These are phyloP conservation scores for Odobenus rosmarus DNA, from an alignment of 2,113 vertebrate species.

Conservation along the genomic window DNA sequence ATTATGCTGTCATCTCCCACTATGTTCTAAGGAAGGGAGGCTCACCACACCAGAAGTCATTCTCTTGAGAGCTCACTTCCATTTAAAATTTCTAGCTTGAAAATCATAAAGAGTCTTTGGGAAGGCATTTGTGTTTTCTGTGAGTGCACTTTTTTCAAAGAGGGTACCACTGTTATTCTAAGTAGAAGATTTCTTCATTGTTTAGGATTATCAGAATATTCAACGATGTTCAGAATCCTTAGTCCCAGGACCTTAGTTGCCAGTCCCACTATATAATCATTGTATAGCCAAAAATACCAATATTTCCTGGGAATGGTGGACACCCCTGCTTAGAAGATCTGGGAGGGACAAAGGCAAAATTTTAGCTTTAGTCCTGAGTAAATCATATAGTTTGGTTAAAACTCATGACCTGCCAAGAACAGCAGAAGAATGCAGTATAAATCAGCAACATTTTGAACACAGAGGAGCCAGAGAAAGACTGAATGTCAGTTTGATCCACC, in stretches of 20 bases:
- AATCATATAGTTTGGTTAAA: neutral
- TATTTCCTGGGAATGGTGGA: neutral
- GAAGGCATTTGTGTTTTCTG: neutral
- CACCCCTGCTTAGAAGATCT: neutral
- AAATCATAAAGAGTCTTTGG: neutral
- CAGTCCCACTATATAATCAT: neutral
- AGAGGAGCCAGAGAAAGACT: neutral
- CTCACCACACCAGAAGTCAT: neutral
- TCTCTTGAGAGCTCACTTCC: neutral
- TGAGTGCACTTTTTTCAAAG: neutral
- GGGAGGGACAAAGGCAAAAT: neutral
- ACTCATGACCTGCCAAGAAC: neutral
- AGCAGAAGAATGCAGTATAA: neutral
- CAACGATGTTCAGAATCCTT: neutral
- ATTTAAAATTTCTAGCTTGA: neutral
- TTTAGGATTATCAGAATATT: neutral
- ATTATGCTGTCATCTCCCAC: rapidly evolving
- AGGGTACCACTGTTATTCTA: neutral
- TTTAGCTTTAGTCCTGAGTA: neutral
- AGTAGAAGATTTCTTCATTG: neutral
- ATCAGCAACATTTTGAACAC: neutral
- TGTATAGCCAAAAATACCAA: neutral
- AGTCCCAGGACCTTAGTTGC: neutral
- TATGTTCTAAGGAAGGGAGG: neutral
- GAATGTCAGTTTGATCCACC: neutral